phyloP scores from a whole-genome alignment of 1,140 invertebrate species.

The Dryas iulia region DNA sequence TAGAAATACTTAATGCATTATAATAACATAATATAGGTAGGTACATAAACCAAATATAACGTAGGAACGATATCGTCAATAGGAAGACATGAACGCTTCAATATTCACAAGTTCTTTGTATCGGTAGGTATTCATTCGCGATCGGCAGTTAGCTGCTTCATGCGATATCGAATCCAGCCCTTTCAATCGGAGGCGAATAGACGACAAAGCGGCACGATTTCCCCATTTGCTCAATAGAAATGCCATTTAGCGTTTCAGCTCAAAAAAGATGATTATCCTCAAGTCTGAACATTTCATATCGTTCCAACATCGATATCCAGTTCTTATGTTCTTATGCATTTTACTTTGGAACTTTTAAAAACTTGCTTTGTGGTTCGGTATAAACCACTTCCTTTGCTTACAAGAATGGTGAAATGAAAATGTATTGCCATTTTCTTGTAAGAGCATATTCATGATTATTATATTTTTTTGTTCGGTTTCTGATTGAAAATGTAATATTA shows the following conservation, averaged over 20 bases:
- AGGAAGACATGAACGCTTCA: conserved; percentile 10
- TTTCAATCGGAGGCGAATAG: conserved; percentile 53
- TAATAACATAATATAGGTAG: too few relatives aligned
- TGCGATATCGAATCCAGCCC: conserved; percentile 53
- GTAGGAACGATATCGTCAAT: conserved; percentile 5
- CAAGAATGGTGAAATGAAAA: not conserved
- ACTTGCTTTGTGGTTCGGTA: conserved; percentile 4
- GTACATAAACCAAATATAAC: not conserved
- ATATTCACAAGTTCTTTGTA: conserved; percentile 51
- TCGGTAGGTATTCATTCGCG: conserved; percentile 43
- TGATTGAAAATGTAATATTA: not conserved
- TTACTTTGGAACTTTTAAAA: conserved; percentile 10
- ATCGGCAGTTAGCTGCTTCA: conserved; percentile 52
- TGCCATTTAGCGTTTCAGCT: conserved; percentile 54
- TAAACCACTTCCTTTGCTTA: not conserved
- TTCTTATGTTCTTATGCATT: conserved; percentile 9
- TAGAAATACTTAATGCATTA: not conserved
- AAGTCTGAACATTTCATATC: conserved; percentile 37
- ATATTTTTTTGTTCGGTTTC: not conserved
- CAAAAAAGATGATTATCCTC: conserved; percentile 46
- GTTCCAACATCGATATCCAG: conserved; percentile 18
- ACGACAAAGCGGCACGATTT: conserved; percentile 56
- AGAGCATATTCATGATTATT: not conserved
- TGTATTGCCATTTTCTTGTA: not conserved
- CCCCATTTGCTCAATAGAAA: conserved; percentile 57